phyloP scores from a whole-genome alignment of 1,140 invertebrate genomes.

The Mactra quadrangularis region DNA sequence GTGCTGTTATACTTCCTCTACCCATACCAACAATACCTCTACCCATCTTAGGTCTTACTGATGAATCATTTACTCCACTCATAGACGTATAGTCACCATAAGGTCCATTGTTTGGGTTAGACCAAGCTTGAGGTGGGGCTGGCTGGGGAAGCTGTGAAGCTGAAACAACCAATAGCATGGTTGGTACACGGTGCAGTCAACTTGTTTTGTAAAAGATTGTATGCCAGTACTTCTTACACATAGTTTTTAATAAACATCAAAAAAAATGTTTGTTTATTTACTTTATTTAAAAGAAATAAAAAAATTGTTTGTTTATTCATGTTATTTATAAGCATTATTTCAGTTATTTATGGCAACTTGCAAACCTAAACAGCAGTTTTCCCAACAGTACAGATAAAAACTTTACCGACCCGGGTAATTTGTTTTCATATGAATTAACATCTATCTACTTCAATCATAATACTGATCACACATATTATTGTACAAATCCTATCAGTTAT shows the following conservation, averaged over 20 bases:
- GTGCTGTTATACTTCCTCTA: background rate
- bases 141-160: background rate
- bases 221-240: background rate
- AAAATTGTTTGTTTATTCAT: too few species aligned
- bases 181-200: background rate
- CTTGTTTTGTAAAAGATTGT: background rate
- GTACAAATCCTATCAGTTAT: too few species aligned
- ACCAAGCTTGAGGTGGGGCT: background rate
- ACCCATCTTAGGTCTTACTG: too few species aligned
- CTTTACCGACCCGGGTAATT: too few species aligned
- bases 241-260: background rate
- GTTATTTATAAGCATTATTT: too few species aligned
- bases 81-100: background rate
- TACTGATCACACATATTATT: too few species aligned
- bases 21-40: background rate
- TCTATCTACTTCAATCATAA: too few species aligned
- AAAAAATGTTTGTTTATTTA: background rate
- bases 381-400: too few species aligned
- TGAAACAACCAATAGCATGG: background rate
- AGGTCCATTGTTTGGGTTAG: background rate
- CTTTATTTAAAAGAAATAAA: too few species aligned
- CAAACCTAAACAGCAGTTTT: too few species aligned
- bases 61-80: slow-evolving; percentile 15
- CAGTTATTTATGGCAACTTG: too few species aligned
- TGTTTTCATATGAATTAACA: too few species aligned